Conservation (phyloP, 2,797 vertebrate genomes). For the Oreochromis mossambicus region DNA sequence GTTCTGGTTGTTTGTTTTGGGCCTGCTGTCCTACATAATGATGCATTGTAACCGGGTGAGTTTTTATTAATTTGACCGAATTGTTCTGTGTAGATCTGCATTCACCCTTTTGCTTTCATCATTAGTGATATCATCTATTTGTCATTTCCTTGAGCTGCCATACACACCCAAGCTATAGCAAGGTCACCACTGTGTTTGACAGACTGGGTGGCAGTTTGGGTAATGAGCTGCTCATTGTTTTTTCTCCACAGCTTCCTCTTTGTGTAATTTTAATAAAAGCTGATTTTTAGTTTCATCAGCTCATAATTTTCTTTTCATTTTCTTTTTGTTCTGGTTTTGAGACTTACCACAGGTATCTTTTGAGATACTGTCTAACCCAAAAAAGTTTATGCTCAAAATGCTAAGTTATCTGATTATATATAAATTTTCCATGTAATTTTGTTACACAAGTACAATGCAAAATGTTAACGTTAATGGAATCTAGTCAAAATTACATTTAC, state of each 20-base stretch:
- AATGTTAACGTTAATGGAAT: no score
- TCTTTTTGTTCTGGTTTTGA: neutral
- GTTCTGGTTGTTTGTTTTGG: neutral
- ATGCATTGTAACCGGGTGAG: neutral
- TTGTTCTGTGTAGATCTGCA: neutral
- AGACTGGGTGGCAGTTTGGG: neutral
- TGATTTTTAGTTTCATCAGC: neutral
- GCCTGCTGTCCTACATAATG: neutral
- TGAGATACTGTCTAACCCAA: neutral
- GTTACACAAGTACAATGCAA: no score
- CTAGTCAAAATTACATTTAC: neutral
- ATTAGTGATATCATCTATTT: neutral
- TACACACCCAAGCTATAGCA: neutral
- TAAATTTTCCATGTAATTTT: neutral
- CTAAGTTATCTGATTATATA: neutral
- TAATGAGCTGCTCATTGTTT: neutral
- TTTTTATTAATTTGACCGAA: neutral
- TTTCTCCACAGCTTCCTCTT: neutral
- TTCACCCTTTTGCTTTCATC: neutral
- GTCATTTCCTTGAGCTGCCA: neutral
- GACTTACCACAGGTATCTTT: neutral
- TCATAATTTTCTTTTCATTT: neutral
- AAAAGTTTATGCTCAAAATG: neutral
- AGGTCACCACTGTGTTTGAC: neutral
- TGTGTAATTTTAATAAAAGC: neutral